These are phyloP conservation scores for Polyommatus icarus DNA, from an alignment of 2,888 invertebrate genomes.

Conservation along the genomic window DNA sequence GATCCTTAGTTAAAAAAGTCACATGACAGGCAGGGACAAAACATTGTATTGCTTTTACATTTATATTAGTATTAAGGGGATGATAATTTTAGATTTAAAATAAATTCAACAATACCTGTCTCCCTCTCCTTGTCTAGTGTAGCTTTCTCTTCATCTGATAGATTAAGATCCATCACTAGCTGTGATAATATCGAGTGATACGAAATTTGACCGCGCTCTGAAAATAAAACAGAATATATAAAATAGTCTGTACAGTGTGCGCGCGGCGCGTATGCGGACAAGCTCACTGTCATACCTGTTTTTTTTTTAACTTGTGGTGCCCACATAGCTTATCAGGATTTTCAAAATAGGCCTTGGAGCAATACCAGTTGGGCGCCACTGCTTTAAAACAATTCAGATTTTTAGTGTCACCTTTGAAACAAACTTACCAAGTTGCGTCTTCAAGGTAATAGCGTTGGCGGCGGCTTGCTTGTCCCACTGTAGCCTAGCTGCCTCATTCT, in stretches of 20 bases:
- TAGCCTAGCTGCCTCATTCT: constrained; percentile 79
- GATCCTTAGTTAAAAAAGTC: no score
- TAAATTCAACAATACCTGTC: constrained; percentile 56
- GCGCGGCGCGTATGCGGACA: no score
- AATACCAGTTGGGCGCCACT: no score
- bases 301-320: no score
- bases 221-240: constrained; percentile 34
- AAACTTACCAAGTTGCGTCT: constrained; percentile 76
- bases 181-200: constrained; percentile 79
- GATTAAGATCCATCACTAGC: constrained; percentile 81
- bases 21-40: no score
- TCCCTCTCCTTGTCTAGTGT: constrained; percentile 73
- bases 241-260: not conserved
- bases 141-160: constrained; percentile 81
- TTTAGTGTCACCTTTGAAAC: not conserved
- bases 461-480: constrained; percentile 85
- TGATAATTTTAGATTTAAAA: not conserved
- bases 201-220: constrained; percentile 82
- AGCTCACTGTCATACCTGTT: no score
- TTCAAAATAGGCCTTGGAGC: no score
- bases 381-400: no score
- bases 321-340: no score
- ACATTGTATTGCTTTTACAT: not conserved
- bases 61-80: not conserved
- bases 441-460: constrained; percentile 82